phyloP scores from a whole-genome alignment of 2,888 invertebrate species.

The Harpagoxenus sublaevis region DNA sequence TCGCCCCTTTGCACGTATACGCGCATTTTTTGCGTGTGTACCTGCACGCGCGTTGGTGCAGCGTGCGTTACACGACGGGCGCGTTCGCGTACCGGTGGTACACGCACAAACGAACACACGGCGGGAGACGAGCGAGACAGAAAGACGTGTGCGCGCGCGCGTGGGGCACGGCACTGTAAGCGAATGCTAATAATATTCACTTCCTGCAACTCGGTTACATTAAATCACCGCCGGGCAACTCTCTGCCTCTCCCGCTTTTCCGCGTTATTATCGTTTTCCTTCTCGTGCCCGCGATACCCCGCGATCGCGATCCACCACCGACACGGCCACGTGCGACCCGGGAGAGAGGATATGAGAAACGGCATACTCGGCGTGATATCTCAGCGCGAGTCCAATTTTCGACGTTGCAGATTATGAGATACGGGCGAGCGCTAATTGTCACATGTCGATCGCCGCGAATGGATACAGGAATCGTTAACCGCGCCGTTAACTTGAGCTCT shows the following conservation, averaged over 20 bases:
- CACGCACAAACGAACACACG: constrained; percentile 29
- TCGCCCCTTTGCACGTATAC: constrained; percentile 56
- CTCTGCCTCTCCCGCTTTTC: constrained; percentile 68
- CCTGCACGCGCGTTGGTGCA: constrained; percentile 12
- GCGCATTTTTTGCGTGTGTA: constrained; percentile 48
- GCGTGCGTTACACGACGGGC: background rate
- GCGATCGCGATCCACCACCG: constrained; percentile 54
- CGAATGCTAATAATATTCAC: constrained; percentile 83
- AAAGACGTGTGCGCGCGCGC: constrained; percentile 55
- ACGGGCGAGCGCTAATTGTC: background rate
- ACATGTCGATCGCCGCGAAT: constrained; percentile 5
- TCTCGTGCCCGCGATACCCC: constrained; percentile 40
- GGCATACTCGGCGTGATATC: constrained; percentile 2
- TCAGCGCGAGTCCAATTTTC: background rate
- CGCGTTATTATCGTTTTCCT: constrained; percentile 75
- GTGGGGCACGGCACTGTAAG: constrained; percentile 64
- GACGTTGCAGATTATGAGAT: background rate
- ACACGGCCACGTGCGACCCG: constrained; percentile 21
- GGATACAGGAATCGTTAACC: background rate
- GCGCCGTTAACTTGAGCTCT: background rate
- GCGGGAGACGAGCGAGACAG: constrained; percentile 45
- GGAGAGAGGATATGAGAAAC: constrained; percentile 58
- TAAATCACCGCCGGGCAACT: constrained; percentile 73
- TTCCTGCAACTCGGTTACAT: constrained; percentile 81
- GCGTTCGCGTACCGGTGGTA: background rate